A percentile compares a stretch with the other conserved stretches of the same genome.
phyloP scores from a whole-genome alignment of 2,888 invertebrate genomes.

The Brachyptera putata region DNA sequence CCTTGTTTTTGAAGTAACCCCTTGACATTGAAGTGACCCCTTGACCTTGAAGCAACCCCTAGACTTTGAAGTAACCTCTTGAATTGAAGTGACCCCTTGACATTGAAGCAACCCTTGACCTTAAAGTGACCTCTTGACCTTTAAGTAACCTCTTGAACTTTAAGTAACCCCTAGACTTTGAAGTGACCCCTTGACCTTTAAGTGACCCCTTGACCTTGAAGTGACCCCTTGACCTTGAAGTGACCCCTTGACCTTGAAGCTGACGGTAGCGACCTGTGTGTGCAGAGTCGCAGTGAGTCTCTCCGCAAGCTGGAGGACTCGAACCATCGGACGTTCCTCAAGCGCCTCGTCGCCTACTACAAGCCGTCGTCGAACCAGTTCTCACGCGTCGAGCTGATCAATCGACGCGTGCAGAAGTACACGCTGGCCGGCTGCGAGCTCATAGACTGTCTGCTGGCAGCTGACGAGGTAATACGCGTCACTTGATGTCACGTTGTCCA shows the following conservation, averaged over 20 bases:
- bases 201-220: too few relatives aligned
- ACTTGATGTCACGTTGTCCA: too few relatives aligned
- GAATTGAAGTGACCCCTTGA: background rate
- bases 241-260: background rate
- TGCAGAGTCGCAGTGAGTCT: slow-evolving; percentile 50
- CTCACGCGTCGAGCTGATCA: slow-evolving; percentile 74
- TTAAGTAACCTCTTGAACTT: too few relatives aligned
- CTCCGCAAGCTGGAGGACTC: slow-evolving; percentile 61
- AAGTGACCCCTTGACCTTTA: too few relatives aligned
- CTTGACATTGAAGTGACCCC: too few relatives aligned
- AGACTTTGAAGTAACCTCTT: background rate
- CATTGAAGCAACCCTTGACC: background rate
- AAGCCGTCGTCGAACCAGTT: slow-evolving; percentile 85
- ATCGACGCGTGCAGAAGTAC: slow-evolving; percentile 54
- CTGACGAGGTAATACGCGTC: slow-evolving; percentile 58
- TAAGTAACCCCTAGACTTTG: too few relatives aligned
- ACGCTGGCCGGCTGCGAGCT: slow-evolving; percentile 68
- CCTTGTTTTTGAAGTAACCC: too few relatives aligned
- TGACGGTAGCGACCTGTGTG: too few relatives aligned
- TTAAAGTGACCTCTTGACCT: slow-evolving; percentile 24
- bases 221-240: background rate
- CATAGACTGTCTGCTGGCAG: slow-evolving; percentile 65
- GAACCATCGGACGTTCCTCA: slow-evolving; percentile 62
- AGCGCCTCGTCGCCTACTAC: slow-evolving; percentile 76
- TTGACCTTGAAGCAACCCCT: too few relatives aligned